Base-by-base conservation (phyloP, 2,888 invertebrate species). In the Caenorhabditis angaria region DNA sequence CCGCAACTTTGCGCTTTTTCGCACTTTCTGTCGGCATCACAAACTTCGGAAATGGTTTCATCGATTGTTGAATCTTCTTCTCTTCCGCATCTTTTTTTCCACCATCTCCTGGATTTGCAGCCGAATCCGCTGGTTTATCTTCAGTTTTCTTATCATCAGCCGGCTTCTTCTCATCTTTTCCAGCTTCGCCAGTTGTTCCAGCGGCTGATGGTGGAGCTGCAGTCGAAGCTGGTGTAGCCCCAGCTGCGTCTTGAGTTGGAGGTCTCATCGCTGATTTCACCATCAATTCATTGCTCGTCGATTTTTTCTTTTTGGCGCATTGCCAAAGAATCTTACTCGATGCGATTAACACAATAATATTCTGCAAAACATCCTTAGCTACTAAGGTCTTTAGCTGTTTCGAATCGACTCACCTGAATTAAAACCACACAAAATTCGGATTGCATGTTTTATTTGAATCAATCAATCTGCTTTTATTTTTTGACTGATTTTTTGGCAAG, bases 11-110 rank as follows among this genome's bases (percentile, higher is more conserved):
- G 47, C 53, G 53, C 27, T 72, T 72, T 63, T 64, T 68, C 22
- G 53, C 56, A 41, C 73, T 73, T 25, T 65, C 69, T 6, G 73
- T 73, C 24, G 73, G 73, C 48, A 62, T 35, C 28, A 51, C 35
- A 29, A 58, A 28, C 20, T 57, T 47, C 14, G 51, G 24, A 27
- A 57, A 25, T n/a, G 50, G 32, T 10, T 57, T 24, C 20, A 47
- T 20, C 14, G 58, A 25, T 24, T 50, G 64, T 22, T 8, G 24
- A 32, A 64, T 14, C 25, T 59, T 61, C 14, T 65, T 27, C 12
- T 58, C 8, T 0, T 61, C 50, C 2, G 58, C 54, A 12, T 48
- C 41, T 0, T 57, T 61, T 47, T 41, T 41, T 18, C 18, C 18
- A 5, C 18, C 41, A 14, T 12, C 41, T 14, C 14, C 14, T 14